Evolutionary conservation across 2,797 vertebrate genomes (phyloP), one percentile per base, ranked within the genome.

Genomic region (Ptychobarbus kaznakovi): DNA sequence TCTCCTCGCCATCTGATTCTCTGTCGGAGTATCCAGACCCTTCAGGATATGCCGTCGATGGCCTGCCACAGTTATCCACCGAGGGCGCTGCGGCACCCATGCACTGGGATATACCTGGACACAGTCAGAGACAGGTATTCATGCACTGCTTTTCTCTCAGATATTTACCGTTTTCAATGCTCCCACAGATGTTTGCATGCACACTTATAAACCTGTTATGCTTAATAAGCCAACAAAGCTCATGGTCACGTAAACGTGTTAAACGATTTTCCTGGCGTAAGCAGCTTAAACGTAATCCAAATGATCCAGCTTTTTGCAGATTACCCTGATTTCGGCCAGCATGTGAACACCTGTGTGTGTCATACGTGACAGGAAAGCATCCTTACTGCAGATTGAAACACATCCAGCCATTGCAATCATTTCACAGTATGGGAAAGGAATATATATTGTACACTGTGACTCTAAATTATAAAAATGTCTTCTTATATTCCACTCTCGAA

Each of bases 1-100:
- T 99, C 93, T 98, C 97, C 0, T 99, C 98, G 0, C 96, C 97
- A 0, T 91, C 96, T 46, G 97, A 98, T 92, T 99, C 98, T 7
- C 95, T 99, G 87, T 98, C 97, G 0, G 97, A 98, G 91, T 99
- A 99, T n/a, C 94, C 93, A 0, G 98, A 99, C 86, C 87, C 96
- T 0, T 25, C 87, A 3, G 78, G 81, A 49, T 86, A 88, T 38
- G 91, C 92, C 4, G 92, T 95, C 0, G 96, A 97, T 81, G 95
- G 93, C 87, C 93, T 97, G 92, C 95, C 87, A 89, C 93, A 95
- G 0, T 95, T 98, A 87, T 96, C 96, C 89, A 97, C 96, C 1
- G 89, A 99, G 70, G 97, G 97, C 96, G 97, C 3, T 63, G 97
- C 88, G 96, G 86, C 94, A 95, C 82, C 40, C 46, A 42, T 81